Evolutionary conservation across 1,140 invertebrate genomes (phyloP).

Genomic region (Anoplophora glabripennis): DNA sequence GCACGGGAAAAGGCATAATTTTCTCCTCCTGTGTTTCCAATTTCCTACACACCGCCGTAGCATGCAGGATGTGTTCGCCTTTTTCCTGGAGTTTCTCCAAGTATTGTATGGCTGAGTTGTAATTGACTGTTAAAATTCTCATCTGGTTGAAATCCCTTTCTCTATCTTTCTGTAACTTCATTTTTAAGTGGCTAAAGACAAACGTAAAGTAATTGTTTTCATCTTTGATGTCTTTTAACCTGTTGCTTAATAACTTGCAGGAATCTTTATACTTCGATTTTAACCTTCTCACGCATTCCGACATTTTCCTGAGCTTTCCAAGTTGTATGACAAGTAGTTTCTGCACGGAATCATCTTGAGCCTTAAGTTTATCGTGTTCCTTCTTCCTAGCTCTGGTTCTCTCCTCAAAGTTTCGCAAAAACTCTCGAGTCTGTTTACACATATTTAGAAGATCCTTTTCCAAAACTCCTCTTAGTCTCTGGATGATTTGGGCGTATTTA

Average conservation of each 20-base stretch:
- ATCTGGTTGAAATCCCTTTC: constrained; percentile 26
- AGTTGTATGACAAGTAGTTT: constrained; percentile 28
- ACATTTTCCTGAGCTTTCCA: constrained; percentile 26
- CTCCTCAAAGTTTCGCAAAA: constrained; percentile 26
- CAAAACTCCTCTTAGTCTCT: constrained; percentile 29
- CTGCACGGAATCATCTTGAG: constrained; percentile 33
- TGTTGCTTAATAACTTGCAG: constrained; percentile 21
- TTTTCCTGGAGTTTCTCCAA: constrained; percentile 46
- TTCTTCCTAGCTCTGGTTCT: constrained; percentile 29
- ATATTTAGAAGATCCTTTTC: constrained; percentile 29
- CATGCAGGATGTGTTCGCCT: constrained; percentile 53
- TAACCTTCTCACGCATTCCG: constrained; percentile 26
- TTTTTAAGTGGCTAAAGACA: constrained; percentile 31
- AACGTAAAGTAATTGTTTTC: constrained; percentile 33
- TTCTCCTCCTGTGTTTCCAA: constrained; percentile 58
- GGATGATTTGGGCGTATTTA: constrained; percentile 30
- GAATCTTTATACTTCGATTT: constrained; percentile 26
- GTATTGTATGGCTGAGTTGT: constrained; percentile 25
- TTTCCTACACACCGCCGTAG: constrained; percentile 56
- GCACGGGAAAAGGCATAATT: constrained; percentile 38
- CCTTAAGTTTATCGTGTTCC: constrained; percentile 25
- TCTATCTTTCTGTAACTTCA: constrained; percentile 28
- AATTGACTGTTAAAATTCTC: constrained; percentile 25
- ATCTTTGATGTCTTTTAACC: constrained; percentile 20
- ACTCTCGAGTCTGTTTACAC: constrained; percentile 25